Percentiles rank a stretch among this genome's conserved stretches.
Evolutionary conservation across 2,888 invertebrate species (phyloP).

Genomic region (Ichneumon xanthorius): DNA sequence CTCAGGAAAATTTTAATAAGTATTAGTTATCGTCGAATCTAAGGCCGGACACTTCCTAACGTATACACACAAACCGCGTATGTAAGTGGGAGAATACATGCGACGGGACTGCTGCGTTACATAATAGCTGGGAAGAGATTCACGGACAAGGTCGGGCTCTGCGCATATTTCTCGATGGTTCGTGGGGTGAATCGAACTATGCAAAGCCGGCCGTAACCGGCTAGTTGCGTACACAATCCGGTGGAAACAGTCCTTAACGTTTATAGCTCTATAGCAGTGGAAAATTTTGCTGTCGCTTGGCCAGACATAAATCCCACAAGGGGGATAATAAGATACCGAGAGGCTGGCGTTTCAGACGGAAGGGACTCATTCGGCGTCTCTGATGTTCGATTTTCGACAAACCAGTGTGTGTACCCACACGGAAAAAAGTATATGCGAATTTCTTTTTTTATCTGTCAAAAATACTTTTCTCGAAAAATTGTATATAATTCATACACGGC

Average conservation of each 20-base stretch:
- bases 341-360: conserved; percentile 47
- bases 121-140: not conserved
- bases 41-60: not conserved
- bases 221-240: conserved; percentile 37
- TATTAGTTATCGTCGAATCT: too few relatives aligned
- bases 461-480: too few relatives aligned
- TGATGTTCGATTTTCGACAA: conserved; percentile 4
- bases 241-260: conserved; percentile 41
- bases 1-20: too few relatives aligned
- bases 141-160: conserved; percentile 21
- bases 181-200: not conserved
- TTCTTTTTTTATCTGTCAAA: too few relatives aligned
- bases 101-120: not conserved
- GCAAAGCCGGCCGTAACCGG: conserved; percentile 47
- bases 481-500: too few relatives aligned
- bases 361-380: conserved; percentile 51
- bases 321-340: conserved; percentile 37
- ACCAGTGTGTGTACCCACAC: not conserved
- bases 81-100: not conserved
- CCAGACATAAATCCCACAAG: not conserved
- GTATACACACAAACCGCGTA: not conserved
- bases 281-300: conserved; percentile 49
- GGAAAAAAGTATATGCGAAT: not conserved
- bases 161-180: not conserved
- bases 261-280: conserved; percentile 38